Base-by-base conservation (phyloP, 2,113 vertebrate species). In the Chaetops frenatus region DNA sequence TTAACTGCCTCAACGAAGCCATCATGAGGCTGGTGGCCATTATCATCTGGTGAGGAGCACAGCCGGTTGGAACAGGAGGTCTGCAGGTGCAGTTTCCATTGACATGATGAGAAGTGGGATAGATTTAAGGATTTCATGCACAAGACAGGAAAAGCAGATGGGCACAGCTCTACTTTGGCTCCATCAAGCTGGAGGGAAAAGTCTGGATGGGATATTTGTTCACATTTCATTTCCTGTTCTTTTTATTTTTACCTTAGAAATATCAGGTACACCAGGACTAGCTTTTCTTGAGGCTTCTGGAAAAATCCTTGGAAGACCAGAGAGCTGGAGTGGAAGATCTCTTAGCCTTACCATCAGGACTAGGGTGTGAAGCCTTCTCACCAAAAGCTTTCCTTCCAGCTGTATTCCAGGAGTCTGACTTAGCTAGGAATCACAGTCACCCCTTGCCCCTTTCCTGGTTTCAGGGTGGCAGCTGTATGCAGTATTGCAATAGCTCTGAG, bases 1-100 rank as follows among this genome's bases (percentile, higher is more conserved):
- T 99, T 72, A 98, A 99, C 97, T 98, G 99, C 96, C 98, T 99
- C 97, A 99, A 99, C 89, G 99, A 99, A 96, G 99, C 99, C 94
- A 99, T 99, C 97, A 99, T 99, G 99, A 98, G 98, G 94, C 98
- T 99, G 96, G 99, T 99, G 96, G 98, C 99, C 95, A 98, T 99
- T 95, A 99, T 99, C 94, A 99, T 99, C 97, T 99, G 99, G 99
- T 99, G 96, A 99, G 99, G 98, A 91, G 76, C 91, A 91, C 60
- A 22, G 90, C 89, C 70, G 77, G 69, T 72, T 71, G 74, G 88
- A 96, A 86, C 79, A 81, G 92, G 81, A 92, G 67, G 90, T 95
- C 94, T 96, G 94, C 95, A 97, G 96, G 95, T 95, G 95, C 96
- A 96, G 94, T 96, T 95, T 92, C 91, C 91, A 5, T 93, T 96